Percentiles rank a stretch among this genome's conserved stretches.
phyloP scores from a whole-genome alignment of 2,113 vertebrate species.

The Donacobius atricapilla region DNA sequence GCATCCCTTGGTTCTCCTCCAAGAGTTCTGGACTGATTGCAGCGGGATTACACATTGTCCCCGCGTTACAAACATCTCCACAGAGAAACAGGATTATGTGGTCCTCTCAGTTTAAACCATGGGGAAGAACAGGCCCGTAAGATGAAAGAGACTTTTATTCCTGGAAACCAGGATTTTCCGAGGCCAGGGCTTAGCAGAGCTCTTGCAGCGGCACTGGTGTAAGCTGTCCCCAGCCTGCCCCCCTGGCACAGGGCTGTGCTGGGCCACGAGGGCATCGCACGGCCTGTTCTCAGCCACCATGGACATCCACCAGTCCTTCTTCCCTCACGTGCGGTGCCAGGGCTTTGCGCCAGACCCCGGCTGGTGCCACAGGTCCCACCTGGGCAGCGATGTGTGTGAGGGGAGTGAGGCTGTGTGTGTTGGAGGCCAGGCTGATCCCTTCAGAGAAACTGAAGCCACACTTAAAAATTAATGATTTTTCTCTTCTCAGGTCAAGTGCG shows the following conservation, averaged over 20 bases:
- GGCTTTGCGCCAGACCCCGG: neutral
- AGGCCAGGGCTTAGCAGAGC: constrained; percentile 1
- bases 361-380: neutral
- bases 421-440: neutral
- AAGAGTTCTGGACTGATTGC: neutral
- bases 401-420: accelerated
- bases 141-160: constrained; percentile 30
- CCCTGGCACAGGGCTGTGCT: neutral
- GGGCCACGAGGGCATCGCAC: neutral
- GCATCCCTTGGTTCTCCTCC: neutral
- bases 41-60: neutral
- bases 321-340: accelerated
- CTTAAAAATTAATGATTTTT: neutral
- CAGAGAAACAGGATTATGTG: constrained; percentile 50
- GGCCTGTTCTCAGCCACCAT: accelerated
- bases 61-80: neutral
- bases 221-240: neutral
- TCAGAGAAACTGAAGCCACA: neutral
- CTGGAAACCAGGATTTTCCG: constrained; percentile 6
- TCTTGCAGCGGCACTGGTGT: neutral
- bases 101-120: neutral
- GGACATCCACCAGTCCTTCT: accelerated
- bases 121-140: neutral
- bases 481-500: neutral
- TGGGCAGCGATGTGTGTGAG: too few species aligned